Conservation (phyloP, 1,140 invertebrate species). For the Caenorhabditis brenneri region DNA sequence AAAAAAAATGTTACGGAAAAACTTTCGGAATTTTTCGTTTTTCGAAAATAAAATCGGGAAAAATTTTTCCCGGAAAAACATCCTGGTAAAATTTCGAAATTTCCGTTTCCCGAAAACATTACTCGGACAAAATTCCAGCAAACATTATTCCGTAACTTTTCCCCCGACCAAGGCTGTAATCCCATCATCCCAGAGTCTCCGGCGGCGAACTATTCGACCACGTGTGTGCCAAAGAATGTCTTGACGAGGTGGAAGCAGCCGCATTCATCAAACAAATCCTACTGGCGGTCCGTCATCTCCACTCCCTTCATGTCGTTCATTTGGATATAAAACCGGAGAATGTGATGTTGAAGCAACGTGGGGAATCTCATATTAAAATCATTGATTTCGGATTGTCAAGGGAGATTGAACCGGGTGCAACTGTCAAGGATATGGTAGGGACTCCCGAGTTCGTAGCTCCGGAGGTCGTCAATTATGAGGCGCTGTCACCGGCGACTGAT, state of each 20-base stretch:
- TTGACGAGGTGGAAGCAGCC: slow-evolving; percentile 74
- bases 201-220: slow-evolving; percentile 76
- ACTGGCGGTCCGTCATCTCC: slow-evolving; percentile 73
- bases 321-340: slow-evolving; percentile 76
- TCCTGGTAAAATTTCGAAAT: too few relatives aligned
- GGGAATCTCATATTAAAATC: slow-evolving; percentile 74
- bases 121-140: not conserved
- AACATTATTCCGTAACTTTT: slow-evolving; percentile 71
- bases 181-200: slow-evolving; percentile 72
- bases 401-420: slow-evolving; percentile 72
- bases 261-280: slow-evolving; percentile 75
- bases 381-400: slow-evolving; percentile 79
- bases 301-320: slow-evolving; percentile 74
- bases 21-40: too few relatives aligned
- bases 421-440: slow-evolving; percentile 75
- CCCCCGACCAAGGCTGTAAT: slow-evolving; percentile 71
- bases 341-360: slow-evolving; percentile 73
- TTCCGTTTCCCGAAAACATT: too few relatives aligned
- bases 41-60: too few relatives aligned
- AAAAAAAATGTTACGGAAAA: too few relatives aligned
- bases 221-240: slow-evolving; percentile 74
- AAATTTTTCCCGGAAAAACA: too few relatives aligned
- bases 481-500: slow-evolving; percentile 72
- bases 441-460: slow-evolving; percentile 76
- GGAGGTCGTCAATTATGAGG: slow-evolving; percentile 74